These are phyloP conservation scores for Orthosia gothica DNA, from an alignment of 2,888 invertebrate species.

Conservation along the genomic window DNA sequence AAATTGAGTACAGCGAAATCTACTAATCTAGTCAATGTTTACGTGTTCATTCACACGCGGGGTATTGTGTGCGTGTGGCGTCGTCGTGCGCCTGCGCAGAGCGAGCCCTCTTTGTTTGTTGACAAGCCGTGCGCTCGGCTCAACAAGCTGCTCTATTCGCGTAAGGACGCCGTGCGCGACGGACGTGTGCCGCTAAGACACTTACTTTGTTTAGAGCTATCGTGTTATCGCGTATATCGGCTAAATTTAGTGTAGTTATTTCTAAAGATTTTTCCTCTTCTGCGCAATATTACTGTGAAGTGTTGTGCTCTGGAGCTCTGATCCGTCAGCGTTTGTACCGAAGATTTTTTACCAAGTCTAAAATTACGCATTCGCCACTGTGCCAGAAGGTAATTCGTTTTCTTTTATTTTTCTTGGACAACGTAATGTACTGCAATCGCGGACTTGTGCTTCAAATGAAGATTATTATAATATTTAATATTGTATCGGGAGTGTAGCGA, in stretches of 20 bases:
- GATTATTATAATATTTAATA: constrained; percentile 47
- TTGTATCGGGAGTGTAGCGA: constrained; percentile 54
- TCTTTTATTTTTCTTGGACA: constrained; percentile 72
- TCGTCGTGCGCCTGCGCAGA: constrained; percentile 83
- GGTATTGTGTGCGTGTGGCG: constrained; percentile 81
- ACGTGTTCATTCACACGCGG: constrained; percentile 88
- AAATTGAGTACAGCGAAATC: constrained; percentile 59
- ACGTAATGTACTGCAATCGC: constrained; percentile 57
- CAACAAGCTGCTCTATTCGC: constrained; percentile 80
- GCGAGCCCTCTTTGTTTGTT: constrained; percentile 90
- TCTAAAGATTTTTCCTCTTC: constrained; percentile 76
- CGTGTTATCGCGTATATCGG: constrained; percentile 81
- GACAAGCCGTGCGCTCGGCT: constrained; percentile 84
- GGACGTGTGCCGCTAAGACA: constrained; percentile 72
- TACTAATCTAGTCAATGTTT: constrained; percentile 79
- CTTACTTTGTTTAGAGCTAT: constrained; percentile 76
- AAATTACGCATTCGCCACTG: constrained; percentile 83
- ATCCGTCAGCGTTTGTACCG: constrained; percentile 73
- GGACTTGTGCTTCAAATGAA: constrained; percentile 37
- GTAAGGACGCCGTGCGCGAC: constrained; percentile 78
- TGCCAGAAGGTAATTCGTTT: constrained; percentile 86
- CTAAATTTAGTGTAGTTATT: constrained; percentile 87
- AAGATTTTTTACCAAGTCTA: constrained; percentile 79
- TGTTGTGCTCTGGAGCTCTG: constrained; percentile 79
- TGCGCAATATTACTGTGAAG: constrained; percentile 82